Conservation (phyloP, 2,888 invertebrate species). For the Tenthredo amoena region DNA sequence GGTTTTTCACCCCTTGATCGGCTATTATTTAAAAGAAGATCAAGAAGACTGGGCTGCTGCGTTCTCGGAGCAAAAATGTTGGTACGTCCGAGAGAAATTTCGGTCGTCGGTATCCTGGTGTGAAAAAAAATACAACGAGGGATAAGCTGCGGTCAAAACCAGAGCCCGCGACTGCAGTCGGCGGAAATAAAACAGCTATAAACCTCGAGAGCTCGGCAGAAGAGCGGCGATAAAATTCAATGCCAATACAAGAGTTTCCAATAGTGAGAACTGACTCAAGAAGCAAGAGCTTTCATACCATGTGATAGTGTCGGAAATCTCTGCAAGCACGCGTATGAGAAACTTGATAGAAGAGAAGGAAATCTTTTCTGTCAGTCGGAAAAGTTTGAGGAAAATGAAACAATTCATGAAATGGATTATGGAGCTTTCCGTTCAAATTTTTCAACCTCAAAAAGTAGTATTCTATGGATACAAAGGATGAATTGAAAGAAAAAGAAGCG, state of each 20-base stretch:
- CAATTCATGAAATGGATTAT: no score
- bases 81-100: background rate
- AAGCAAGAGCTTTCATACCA: background rate
- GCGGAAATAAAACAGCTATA: constrained; percentile 7
- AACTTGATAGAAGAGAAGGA: background rate
- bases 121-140: background rate
- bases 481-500: no score
- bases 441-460: no score
- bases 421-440: no score
- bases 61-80: background rate
- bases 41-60: background rate
- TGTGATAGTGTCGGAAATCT: background rate
- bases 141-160: constrained; percentile 1
- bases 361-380: no score
- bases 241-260: background rate
- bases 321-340: background rate
- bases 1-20: no score
- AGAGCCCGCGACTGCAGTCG: background rate
- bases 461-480: no score
- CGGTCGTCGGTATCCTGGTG: background rate
- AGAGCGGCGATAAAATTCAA: constrained; percentile 13
- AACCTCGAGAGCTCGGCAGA: constrained; percentile 7
- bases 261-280: background rate
- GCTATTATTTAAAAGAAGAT: background rate
- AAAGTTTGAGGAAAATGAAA: no score